Conservation (phyloP, 2,888 invertebrate genomes). For the Lepidochitona cinerea region DNA sequence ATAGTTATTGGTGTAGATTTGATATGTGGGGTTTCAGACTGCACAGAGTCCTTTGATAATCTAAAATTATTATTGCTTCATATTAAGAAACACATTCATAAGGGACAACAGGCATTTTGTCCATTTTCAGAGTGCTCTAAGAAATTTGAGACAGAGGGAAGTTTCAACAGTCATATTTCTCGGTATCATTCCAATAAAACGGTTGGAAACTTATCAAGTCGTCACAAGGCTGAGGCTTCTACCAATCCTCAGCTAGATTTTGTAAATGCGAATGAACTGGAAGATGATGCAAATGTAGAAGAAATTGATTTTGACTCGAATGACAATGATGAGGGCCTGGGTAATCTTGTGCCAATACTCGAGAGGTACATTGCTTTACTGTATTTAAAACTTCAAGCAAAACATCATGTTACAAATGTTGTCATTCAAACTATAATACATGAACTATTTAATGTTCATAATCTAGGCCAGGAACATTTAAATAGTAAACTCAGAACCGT, state of each 20-base stretch:
- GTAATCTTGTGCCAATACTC: not conserved
- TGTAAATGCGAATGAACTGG: not conserved
- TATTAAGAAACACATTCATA: conserved; percentile 10
- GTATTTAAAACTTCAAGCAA: conserved; percentile 13
- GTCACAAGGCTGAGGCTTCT: not conserved
- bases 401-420: conserved; percentile 2
- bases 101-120: conserved; percentile 1
- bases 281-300: not conserved
- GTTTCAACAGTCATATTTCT: conserved; percentile 4
- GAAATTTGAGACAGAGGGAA: not conserved
- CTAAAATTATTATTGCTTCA: not conserved
- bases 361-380: conserved; percentile 5
- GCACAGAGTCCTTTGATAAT: not conserved
- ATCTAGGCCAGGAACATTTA: conserved; percentile 9
- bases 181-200: conserved; percentile 1
- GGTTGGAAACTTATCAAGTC: not conserved
- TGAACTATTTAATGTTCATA: not conserved
- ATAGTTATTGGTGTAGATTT: not conserved
- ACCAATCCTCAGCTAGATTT: not conserved
- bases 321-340: not conserved
- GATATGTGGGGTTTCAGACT: not conserved
- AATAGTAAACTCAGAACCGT: not conserved
- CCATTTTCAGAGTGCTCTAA: conserved; percentile 5
- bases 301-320: not conserved
- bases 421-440: conserved; percentile 10